phyloP scores from a whole-genome alignment of 2,888 invertebrate species.

The Philonicus albiceps region DNA sequence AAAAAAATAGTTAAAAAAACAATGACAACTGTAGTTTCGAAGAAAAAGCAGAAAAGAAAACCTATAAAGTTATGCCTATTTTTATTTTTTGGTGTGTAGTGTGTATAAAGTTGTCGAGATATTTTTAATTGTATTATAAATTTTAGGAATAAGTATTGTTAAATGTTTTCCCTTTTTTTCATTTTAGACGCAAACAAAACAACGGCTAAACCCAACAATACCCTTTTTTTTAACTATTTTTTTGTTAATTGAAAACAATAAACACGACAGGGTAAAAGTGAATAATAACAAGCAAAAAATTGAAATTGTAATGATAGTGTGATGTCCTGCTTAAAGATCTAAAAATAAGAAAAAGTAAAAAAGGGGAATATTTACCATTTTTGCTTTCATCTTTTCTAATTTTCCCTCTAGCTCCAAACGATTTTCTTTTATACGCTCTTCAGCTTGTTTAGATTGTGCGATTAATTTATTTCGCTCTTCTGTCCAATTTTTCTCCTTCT shows the following conservation, averaged over 20 bases:
- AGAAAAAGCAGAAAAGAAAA: no score
- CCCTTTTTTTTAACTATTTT: neutral
- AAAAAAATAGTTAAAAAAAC: no score
- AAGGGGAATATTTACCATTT: conserved; percentile 73
- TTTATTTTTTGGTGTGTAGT: no score
- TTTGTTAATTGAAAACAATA: neutral
- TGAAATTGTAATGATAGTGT: conserved; percentile 45
- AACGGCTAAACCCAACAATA: neutral
- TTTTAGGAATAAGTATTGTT: neutral
- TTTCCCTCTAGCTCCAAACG: conserved; percentile 75
- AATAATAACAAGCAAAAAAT: neutral
- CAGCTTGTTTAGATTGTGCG: conserved; percentile 52
- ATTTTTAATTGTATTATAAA: no score
- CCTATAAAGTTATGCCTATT: no score
- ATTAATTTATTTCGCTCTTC: conserved; percentile 54
- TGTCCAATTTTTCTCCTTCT: conserved; percentile 50
- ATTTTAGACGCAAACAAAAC: neutral
- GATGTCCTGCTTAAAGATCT: conserved; percentile 47
- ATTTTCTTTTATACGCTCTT: conserved; percentile 59
- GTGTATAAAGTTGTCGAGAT: no score
- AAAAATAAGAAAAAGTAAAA: neutral
- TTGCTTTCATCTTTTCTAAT: conserved; percentile 79
- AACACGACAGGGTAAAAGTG: neutral
- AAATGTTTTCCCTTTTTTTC: neutral
- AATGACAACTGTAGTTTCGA: no score